Evolutionary conservation across 2,113 vertebrate genomes (phyloP), one percentile per base, ranked within the genome.

Genomic region (Varanus komodoensis): DNA sequence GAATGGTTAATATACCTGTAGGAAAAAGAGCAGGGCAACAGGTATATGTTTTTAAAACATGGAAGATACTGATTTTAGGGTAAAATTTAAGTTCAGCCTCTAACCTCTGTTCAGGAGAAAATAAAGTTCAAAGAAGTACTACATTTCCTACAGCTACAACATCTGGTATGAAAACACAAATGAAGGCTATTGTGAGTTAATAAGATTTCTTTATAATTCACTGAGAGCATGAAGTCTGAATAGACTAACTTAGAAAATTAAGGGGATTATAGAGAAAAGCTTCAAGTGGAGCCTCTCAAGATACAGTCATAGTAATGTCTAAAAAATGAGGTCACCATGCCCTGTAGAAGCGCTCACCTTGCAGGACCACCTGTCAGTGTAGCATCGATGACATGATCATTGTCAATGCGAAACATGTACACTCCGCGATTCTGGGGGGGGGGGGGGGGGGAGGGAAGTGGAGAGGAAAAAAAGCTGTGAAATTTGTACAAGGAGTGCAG

Each of bases 331-430:
- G 29, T 1, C 4, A 2, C n/a, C 6, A 32, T 0, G 23, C 64
- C 1, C 73, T 0, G 3, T 80, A 77, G 82, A 74, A 61, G 54
- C 75, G 94, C 97, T 87, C 95, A 99, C 98, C 99, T 99, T 1
- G 99, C 99, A 77, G 99, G 99, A 88, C 99, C 99, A 94, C 99
- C 99, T 0, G 99, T 98, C 92, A 99, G 98, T 3, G 99, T 99
- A 1, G 99, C 99, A 0, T 99, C 99, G 4, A 99, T 99, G 94
- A 99, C 99, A 2, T 97, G 98, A 95, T 99, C 99, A 0, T 98
- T 98, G 94, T 99, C 99, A 21, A 99, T 99, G 91, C 99, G 98
- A 95, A 99, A 99, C 99, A 99, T 99, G 97, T 99, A 99, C 83
- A 99, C 99, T 0, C 99, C 99, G 0, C 99, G 99, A 91, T 99